phyloP scores from a whole-genome alignment of 2,797 vertebrate species.

The Liasis olivaceus region DNA sequence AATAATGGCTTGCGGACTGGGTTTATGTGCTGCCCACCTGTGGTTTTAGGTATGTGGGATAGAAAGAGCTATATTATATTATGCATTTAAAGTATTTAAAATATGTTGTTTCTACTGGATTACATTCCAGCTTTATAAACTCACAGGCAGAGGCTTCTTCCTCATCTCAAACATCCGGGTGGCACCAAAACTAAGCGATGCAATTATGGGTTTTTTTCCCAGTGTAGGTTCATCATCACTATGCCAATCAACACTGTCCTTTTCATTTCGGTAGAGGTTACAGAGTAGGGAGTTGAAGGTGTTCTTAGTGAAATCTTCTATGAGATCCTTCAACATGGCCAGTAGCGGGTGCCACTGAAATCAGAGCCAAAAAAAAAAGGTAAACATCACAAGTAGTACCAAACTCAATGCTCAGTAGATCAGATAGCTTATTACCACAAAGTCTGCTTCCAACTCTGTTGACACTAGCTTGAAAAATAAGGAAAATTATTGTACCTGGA shows the following conservation, averaged over 20 bases:
- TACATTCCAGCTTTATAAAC: conserved; percentile 45
- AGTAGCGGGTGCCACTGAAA: conserved; percentile 89
- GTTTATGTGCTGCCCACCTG: background rate
- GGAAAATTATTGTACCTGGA: background rate
- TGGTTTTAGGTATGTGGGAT: background rate
- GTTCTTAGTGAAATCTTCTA: conserved; percentile 75
- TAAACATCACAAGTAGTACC: background rate
- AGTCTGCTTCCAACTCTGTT: background rate
- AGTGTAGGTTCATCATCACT: conserved; percentile 87
- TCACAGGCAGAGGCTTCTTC: conserved; percentile 87
- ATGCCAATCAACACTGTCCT: conserved; percentile 96
- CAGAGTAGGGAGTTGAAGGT: conserved; percentile 93
- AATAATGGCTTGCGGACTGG: background rate
- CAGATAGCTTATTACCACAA: background rate
- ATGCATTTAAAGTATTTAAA: background rate
- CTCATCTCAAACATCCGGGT: conserved; percentile 89
- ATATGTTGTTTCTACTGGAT: fast-evolving
- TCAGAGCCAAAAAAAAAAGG: background rate
- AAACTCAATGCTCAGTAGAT: background rate
- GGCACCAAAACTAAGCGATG: conserved; percentile 91
- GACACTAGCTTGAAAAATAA: background rate
- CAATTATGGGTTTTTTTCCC: conserved; percentile 83
- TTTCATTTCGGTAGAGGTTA: conserved; percentile 90
- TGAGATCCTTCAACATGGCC: conserved; percentile 71
- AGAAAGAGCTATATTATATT: background rate